Percentiles rank a stretch among this genome's conserved stretches.
Conservation (phyloP, 2,113 vertebrate genomes). For the Scophthalmus maximus region DNA sequence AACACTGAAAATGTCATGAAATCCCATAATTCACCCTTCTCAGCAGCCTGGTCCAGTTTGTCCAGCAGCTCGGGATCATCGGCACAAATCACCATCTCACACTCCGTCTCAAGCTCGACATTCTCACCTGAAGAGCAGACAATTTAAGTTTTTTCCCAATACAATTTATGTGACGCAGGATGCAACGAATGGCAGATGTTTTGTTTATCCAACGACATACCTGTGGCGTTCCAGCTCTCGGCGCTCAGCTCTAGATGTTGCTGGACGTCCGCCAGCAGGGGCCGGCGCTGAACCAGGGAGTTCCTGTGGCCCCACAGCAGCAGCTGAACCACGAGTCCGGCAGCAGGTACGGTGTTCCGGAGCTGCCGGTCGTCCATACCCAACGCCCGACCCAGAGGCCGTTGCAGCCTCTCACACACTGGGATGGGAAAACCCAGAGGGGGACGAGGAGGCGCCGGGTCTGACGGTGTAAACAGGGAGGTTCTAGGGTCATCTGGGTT, state of each 20-base stretch:
- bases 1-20: too few species aligned
- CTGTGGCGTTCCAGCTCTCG: slow-evolving; percentile 35
- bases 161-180: too few species aligned
- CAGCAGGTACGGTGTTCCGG: slow-evolving; percentile 43
- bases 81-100: slow-evolving; percentile 74
- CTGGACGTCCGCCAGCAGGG: slow-evolving; percentile 82
- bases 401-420: slow-evolving; percentile 62
- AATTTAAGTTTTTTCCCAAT: too few species aligned
- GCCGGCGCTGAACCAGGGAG: slow-evolving; percentile 68
- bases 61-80: slow-evolving; percentile 78
- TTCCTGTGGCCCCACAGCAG: slow-evolving; percentile 74
- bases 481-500: slow-evolving; percentile 76
- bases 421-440: slow-evolving; percentile 62
- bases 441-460: background rate
- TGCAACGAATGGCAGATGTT: too few species aligned
- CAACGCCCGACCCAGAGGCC: slow-evolving; percentile 64
- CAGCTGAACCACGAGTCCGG: slow-evolving; percentile 71
- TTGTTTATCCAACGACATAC: slow-evolving; percentile 31
- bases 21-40: slow-evolving; percentile 79
- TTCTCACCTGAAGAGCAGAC: slow-evolving; percentile 40
- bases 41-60: slow-evolving; percentile 77
- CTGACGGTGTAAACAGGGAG: slow-evolving; percentile 38
- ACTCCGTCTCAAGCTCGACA: slow-evolving; percentile 35
- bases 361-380: slow-evolving; percentile 65
- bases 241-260: slow-evolving; percentile 68